Percentiles rank a stretch among this genome's conserved stretches.
Conservation (phyloP, 1,140 invertebrate genomes). For the Oedothorax gibbosus region DNA sequence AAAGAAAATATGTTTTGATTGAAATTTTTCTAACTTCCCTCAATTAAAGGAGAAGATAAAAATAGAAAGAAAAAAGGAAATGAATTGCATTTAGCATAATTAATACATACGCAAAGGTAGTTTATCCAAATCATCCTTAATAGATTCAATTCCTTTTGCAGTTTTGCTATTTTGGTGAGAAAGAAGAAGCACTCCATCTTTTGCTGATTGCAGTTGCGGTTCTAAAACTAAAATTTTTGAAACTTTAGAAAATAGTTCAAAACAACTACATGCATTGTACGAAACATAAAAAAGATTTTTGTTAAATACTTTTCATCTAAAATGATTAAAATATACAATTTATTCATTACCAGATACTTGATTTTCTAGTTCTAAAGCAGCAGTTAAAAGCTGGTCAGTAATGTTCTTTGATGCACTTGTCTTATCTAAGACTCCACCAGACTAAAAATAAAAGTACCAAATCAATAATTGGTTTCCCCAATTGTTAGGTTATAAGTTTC, state of each 20-base stretch:
- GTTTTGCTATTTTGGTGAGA: constrained; percentile 69
- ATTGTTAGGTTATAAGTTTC: background rate
- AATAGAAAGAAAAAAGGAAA: background rate
- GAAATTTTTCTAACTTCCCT: too few species aligned
- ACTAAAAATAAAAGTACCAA: constrained; percentile 1
- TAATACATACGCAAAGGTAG: constrained; percentile 66
- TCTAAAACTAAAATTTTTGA: constrained; percentile 65
- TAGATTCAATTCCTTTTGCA: constrained; percentile 60
- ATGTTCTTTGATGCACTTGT: constrained; percentile 29
- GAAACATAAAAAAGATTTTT: background rate
- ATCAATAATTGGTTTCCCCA: background rate
- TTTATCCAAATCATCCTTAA: constrained; percentile 70
- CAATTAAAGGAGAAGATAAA: background rate
- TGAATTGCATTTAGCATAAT: background rate
- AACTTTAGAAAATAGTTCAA: background rate
- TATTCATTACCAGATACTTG: constrained; percentile 4
- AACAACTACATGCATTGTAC: background rate
- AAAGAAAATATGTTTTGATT: too few species aligned
- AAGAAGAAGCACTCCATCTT: constrained; percentile 69
- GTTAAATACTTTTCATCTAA: background rate
- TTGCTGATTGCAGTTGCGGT: constrained; percentile 71
- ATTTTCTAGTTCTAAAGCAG: constrained; percentile 22
- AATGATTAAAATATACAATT: background rate
- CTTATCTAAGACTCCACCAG: constrained; percentile 45
- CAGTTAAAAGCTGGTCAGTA: constrained; percentile 10